A percentile compares a stretch with the other conserved stretches of the same genome.
Conservation (phyloP, 2,113 vertebrate species). For the Callorhinus ursinus region DNA sequence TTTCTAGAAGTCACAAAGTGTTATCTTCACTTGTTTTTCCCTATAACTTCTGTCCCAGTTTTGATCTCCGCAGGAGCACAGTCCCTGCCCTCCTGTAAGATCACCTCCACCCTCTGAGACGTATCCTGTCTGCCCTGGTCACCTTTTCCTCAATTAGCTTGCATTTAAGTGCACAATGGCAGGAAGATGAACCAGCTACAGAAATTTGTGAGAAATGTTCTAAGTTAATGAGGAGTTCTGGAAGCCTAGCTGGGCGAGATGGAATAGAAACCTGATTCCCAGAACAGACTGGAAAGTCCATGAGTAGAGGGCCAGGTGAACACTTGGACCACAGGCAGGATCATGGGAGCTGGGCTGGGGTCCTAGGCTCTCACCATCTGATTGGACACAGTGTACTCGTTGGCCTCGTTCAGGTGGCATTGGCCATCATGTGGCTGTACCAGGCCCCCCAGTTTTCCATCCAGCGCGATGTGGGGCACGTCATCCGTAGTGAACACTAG, state of each 20-base stretch:
- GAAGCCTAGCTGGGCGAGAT: background rate
- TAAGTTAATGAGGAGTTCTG: background rate
- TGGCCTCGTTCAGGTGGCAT: slow-evolving; percentile 93
- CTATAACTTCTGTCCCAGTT: background rate
- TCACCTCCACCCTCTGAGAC: background rate
- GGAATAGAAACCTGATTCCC: background rate
- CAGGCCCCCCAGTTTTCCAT: slow-evolving; percentile 95
- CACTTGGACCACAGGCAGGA: rapidly evolving
- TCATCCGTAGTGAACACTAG: slow-evolving; percentile 97
- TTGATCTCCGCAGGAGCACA: background rate
- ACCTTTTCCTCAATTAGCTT: background rate
- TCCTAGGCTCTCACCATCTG: slow-evolving; percentile 90
- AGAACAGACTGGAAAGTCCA: background rate
- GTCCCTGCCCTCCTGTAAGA: background rate
- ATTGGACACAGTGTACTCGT: slow-evolving; percentile 93
- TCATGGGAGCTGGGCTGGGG: rapidly evolving
- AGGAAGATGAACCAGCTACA: background rate
- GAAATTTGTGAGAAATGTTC: background rate
- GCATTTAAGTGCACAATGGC: background rate
- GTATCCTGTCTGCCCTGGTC: background rate
- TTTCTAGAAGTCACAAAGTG: background rate
- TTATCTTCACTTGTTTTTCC: background rate
- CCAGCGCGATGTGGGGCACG: slow-evolving; percentile 96
- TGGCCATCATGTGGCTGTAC: slow-evolving; percentile 96
- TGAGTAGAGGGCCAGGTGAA: background rate